A percentile compares a stretch with the other conserved stretches of the same genome.
These are phyloP conservation scores for Tholera decimalis DNA, from an alignment of 2,888 invertebrate species.

Conservation along the genomic window DNA sequence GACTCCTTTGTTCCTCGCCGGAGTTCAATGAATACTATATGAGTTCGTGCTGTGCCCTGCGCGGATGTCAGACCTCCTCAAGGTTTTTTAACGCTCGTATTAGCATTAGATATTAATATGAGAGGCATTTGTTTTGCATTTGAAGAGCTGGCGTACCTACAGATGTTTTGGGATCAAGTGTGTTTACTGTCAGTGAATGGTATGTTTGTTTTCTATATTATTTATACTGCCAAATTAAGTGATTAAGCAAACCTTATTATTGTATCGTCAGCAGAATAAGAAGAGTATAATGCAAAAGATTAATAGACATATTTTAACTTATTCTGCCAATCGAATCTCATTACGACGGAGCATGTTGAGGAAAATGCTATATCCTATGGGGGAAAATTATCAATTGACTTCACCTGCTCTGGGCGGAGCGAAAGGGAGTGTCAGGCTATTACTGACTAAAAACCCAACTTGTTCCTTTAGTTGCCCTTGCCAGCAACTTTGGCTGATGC, in stretches of 20 bases:
- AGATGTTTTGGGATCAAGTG: conserved; percentile 7
- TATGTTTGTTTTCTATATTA: not conserved
- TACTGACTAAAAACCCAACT: too few relatives aligned
- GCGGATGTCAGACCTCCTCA: conserved; percentile 46
- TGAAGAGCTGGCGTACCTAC: conserved; percentile 16
- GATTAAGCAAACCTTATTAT: not conserved
- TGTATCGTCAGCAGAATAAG: not conserved
- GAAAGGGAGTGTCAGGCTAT: too few relatives aligned
- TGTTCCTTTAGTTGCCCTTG: too few relatives aligned
- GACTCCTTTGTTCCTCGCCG: conserved; percentile 59
- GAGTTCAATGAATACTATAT: conserved; percentile 67
- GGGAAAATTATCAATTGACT: too few relatives aligned
- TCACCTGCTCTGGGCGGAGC: too few relatives aligned
- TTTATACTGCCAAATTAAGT: not conserved
- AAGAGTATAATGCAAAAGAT: too few relatives aligned
- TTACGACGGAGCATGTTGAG: too few relatives aligned
- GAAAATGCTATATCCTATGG: too few relatives aligned
- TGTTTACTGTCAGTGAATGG: conserved; percentile 2
- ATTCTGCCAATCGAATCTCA: too few relatives aligned
- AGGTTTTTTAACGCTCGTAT: conserved; percentile 54
- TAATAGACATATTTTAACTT: too few relatives aligned
- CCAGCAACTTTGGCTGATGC: too few relatives aligned
- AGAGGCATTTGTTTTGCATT: conserved; percentile 32
- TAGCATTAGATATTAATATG: conserved; percentile 59
- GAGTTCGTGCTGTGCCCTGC: conserved; percentile 52